Evolutionary conservation across 2,888 invertebrate species (phyloP).

Genomic region (Lapara coniferarum): DNA sequence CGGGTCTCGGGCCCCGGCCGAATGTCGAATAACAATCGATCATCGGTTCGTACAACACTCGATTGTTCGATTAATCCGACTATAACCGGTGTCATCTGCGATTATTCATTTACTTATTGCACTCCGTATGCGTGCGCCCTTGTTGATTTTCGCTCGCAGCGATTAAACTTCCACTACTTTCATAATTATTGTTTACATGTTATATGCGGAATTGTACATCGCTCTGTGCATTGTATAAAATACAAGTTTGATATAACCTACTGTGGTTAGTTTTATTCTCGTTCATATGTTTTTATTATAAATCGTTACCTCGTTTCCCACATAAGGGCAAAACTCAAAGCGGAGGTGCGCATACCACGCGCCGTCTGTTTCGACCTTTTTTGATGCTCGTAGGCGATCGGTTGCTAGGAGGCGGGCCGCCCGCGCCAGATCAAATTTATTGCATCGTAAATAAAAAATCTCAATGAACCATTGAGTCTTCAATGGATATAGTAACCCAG

Average conservation of each 20-base stretch:
- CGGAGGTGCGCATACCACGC: conserved; percentile 36
- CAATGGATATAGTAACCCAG: conserved; percentile 52
- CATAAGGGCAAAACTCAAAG: conserved; percentile 31
- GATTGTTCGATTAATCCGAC: conserved; percentile 52
- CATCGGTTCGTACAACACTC: conserved; percentile 40
- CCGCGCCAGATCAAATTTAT: conserved; percentile 63
- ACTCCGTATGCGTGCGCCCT: conserved; percentile 39
- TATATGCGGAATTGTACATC: conserved; percentile 52
- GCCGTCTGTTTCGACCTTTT: conserved; percentile 55
- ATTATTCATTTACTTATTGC: conserved; percentile 51
- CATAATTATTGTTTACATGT: conserved; percentile 60
- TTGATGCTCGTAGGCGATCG: conserved; percentile 46
- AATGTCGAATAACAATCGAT: conserved; percentile 47
- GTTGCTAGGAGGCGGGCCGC: conserved; percentile 50
- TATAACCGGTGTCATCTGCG: conserved; percentile 50
- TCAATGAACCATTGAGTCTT: conserved; percentile 49
- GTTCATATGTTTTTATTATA: conserved; percentile 1
- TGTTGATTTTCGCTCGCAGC: conserved; percentile 45
- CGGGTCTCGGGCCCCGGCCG: not conserved
- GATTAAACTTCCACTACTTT: conserved; percentile 48
- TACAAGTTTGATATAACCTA: not conserved
- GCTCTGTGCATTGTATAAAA: conserved; percentile 42
- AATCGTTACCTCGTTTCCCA: conserved; percentile 32
- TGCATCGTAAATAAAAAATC: conserved; percentile 61
- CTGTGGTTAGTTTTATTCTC: conserved; percentile 4